Evolutionary conservation across 1,140 invertebrate species (phyloP), one percentile per base, ranked within the genome.

Genomic region (Elysia chlorotica): DNA sequence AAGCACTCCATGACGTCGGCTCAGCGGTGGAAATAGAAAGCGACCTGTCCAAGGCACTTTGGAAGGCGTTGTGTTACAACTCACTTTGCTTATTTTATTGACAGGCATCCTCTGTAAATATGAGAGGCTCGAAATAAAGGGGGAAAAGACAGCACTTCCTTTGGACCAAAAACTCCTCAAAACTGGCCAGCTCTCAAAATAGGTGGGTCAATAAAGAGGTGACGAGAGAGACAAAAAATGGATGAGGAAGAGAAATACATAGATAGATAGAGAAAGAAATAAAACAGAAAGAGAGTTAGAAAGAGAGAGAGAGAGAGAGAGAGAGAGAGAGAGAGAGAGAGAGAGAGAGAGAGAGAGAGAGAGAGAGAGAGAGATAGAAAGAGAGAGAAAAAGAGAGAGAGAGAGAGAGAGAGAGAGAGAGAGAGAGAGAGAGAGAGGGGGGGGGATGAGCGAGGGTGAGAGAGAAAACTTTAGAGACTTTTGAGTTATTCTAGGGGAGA

Each of bases 161-260:
- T n/a, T n/a, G n/a, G n/a, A n/a, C n/a, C n/a, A n/a, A n/a, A n/a
- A n/a, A n/a, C n/a, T n/a, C n/a, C n/a, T n/a, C n/a, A n/a, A n/a
- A n/a, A n/a, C n/a, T n/a, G n/a, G n/a, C n/a, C n/a, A n/a, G n/a
- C n/a, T n/a, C n/a, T n/a, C n/a, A n/a, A n/a, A n/a, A n/a, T n/a
- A n/a, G n/a, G n/a, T n/a, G n/a, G n/a, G n/a, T n/a, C n/a, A n/a
- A n/a, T n/a, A 65, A 33, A 65, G 62, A 65, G 62, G 35, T 23
- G 35, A 33, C 28, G 62, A 65, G 62, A 65, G 62, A 65, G 62
- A 65, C 25, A 65, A 33, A 65, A 33, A 65, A 33, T 31, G 62
- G 35, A 33, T 31, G 62, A 65, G 62, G 35, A 33, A 65, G 62
- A 65, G 62, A 65, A 33, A 65, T 23, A 65, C 25, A 65, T 23